Base-by-base conservation (phyloP, 2,797 vertebrate genomes). In the Gymnoscopelus microlampas region DNA sequence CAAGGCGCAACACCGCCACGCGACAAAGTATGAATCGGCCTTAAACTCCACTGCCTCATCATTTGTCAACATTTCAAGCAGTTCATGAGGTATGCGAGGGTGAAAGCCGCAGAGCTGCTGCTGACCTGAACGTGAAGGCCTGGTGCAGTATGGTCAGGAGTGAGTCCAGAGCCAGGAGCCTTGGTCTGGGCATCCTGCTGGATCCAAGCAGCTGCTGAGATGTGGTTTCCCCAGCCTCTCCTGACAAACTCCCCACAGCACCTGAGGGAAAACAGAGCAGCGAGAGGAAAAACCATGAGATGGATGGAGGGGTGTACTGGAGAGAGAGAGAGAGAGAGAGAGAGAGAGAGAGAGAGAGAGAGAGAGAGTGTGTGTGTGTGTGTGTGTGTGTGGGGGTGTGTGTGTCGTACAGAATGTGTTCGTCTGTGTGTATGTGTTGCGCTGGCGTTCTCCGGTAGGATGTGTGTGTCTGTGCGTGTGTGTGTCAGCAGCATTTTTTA, bases 251-350 rank as follows among this genome's bases (percentile, higher is more conserved):
- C 67, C 57, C 65, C 67, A 51, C 68, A 76, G 74, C 64, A 85
- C 82, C 81, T 73, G 71, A 85, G 84, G 86, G 79, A 83, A 89
- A 82, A 87, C 75, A 83, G 77, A 86, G 83, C 84, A 85, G 77
- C 77, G 85, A 85, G 85, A 83, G 84, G 87, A 87, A 80, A 79
- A 47, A 47, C n/a, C n/a, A 11, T 19, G 59, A 61, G n/a, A 61
- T n/a, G 23, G 14, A 61, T 39, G 48, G 54, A 56, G 54, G 3
- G n/a, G 19, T 9, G 8, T 23, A 15, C 19, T 4, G 54, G 9
- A 60, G 60, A 83, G 82, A 85, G 70, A 68, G 72, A 74, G 77
- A 72, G 79, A 73, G 74, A 26, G 74, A 73, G 70, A 68, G 51
- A 57, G 62, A 83, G 82, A 85, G 70, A 71, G 75, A 60, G 62